Conservation (phyloP, 2,888 invertebrate species). For the Agapetus fuscipes region DNA sequence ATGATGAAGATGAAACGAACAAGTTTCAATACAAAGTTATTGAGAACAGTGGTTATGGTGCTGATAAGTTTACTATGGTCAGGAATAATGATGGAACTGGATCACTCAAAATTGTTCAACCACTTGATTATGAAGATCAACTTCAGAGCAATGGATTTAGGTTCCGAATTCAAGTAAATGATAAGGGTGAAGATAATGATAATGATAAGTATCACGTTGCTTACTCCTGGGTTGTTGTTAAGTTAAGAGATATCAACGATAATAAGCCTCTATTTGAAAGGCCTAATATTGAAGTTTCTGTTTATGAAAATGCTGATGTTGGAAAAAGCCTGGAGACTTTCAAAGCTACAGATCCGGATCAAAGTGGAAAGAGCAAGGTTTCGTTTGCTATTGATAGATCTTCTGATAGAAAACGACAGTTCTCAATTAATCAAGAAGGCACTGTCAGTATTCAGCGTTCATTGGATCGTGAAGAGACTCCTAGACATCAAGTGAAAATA, state of each 20-base stretch:
- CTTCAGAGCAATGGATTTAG: constrained; percentile 92
- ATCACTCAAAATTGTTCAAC: constrained; percentile 90
- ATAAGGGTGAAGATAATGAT: constrained; percentile 90
- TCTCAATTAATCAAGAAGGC: constrained; percentile 89
- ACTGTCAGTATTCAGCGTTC: constrained; percentile 89
- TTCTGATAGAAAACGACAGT: constrained; percentile 88
- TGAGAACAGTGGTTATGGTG: constrained; percentile 90
- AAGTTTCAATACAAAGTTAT: constrained; percentile 94
- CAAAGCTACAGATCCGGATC: constrained; percentile 92
- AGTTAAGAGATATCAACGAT: constrained; percentile 91
- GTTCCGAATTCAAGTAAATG: constrained; percentile 89
- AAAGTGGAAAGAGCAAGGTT: constrained; percentile 85
- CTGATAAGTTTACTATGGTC: constrained; percentile 95
- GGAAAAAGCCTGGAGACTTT: constrained; percentile 89
- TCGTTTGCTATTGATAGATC: constrained; percentile 86
- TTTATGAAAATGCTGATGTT: constrained; percentile 85
- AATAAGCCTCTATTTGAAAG: constrained; percentile 93
- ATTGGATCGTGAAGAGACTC: constrained; percentile 89
- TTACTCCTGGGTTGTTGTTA: constrained; percentile 90
- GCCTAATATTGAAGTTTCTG: constrained; percentile 86
- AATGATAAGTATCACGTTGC: constrained; percentile 97
- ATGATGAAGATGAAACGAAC: constrained; percentile 93
- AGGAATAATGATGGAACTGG: constrained; percentile 93
- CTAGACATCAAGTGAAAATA: constrained; percentile 92
- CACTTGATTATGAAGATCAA: constrained; percentile 90